These are phyloP conservation scores for Pica pica DNA, from an alignment of 2,113 vertebrate genomes.

Conservation along the genomic window DNA sequence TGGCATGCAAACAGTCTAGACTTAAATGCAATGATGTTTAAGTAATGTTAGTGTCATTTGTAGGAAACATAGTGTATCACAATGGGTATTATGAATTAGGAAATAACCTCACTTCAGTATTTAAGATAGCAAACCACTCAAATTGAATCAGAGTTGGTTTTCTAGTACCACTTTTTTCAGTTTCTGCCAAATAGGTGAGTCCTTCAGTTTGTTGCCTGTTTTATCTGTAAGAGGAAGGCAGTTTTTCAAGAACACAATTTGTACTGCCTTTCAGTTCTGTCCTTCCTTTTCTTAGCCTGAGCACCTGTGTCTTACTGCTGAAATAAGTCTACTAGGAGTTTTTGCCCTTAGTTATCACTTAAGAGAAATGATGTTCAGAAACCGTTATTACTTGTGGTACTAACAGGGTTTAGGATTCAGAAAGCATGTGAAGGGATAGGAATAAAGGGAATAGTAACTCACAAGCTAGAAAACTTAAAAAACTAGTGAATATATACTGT, in stretches of 20 bases:
- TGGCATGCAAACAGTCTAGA: not conserved
- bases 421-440: not conserved
- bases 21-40: not conserved
- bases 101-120: not conserved
- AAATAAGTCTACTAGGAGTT: not conserved
- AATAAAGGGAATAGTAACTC: not conserved
- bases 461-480: accelerated
- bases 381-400: not conserved
- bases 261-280: not conserved
- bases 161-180: not conserved
- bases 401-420: not conserved
- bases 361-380: not conserved
- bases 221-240: not conserved
- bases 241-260: not conserved
- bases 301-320: not conserved
- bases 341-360: not conserved
- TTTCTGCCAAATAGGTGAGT: not conserved
- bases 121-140: not conserved
- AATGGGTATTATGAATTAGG: not conserved
- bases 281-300: not conserved
- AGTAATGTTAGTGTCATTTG: not conserved
- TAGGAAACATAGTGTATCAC: not conserved
- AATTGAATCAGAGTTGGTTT: not conserved
- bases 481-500: not conserved
- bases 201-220: not conserved